These are phyloP conservation scores for Cyclura pinguis DNA, from an alignment of 2,797 vertebrate species.

Conservation along the genomic window DNA sequence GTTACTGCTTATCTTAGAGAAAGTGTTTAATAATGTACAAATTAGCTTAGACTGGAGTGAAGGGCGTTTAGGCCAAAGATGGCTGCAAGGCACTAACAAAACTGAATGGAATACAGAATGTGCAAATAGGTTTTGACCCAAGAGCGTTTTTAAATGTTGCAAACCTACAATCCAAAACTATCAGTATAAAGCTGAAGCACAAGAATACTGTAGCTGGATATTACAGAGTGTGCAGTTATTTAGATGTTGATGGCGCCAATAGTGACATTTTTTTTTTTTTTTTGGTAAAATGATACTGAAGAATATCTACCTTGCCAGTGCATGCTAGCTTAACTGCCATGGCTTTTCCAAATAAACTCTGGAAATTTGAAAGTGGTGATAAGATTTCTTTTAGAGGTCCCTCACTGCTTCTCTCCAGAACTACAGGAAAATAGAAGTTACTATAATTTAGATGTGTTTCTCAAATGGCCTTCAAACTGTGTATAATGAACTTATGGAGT, in stretches of 20 bases:
- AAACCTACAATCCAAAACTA: background rate
- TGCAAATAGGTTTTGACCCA: background rate
- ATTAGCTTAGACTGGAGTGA: constrained; percentile 1
- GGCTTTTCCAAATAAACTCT: background rate
- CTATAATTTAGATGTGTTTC: background rate
- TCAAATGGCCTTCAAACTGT: background rate
- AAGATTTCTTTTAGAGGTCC: too few relatives aligned
- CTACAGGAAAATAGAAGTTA: background rate
- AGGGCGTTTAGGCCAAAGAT: constrained; percentile 22
- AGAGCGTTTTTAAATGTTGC: background rate
- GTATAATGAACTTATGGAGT: background rate
- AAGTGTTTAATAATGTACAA: constrained; percentile 43
- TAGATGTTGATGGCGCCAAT: background rate
- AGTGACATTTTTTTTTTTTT: background rate
- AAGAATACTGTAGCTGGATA: background rate
- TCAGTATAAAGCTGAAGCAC: background rate
- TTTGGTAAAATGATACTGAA: background rate
- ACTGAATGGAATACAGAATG: background rate
- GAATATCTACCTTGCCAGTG: background rate
- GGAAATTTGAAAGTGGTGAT: background rate
- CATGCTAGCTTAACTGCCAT: too few relatives aligned
- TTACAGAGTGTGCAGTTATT: background rate
- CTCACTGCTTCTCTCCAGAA: background rate
- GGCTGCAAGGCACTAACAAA: constrained; percentile 15
- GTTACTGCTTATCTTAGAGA: constrained; percentile 22